Evolutionary conservation across 2,888 invertebrate genomes (phyloP).

Genomic region (Lathronympha strigana): DNA sequence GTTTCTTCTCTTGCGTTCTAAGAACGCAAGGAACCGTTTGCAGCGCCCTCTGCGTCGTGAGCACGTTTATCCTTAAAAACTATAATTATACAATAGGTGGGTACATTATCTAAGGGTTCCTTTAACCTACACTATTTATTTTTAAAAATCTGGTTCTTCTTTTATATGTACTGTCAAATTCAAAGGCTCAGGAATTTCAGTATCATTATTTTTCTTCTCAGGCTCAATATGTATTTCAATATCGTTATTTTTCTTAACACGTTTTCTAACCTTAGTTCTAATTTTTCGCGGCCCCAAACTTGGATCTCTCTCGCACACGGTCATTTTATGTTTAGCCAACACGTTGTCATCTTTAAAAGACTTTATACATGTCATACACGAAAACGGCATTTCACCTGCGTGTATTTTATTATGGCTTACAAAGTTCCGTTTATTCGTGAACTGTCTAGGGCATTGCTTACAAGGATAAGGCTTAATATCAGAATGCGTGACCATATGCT

Average conservation of each 20-base stretch:
- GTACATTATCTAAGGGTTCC: too few species aligned
- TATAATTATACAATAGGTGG: too few species aligned
- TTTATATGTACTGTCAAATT: slow-evolving; percentile 4
- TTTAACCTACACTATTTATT: too few species aligned
- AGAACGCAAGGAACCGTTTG: too few species aligned
- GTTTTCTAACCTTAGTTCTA: background rate
- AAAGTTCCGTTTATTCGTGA: slow-evolving; percentile 12
- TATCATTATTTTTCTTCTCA: background rate
- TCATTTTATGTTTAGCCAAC: background rate
- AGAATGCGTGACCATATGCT: slow-evolving; percentile 7
- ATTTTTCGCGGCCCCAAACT: background rate
- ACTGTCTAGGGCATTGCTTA: slow-evolving; percentile 1
- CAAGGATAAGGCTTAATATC: slow-evolving; percentile 11
- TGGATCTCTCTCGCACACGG: slow-evolving; percentile 8
- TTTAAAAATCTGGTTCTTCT: background rate
- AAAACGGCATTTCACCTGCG: slow-evolving; percentile 7
- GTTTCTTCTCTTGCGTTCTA: too few species aligned
- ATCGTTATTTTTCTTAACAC: background rate
- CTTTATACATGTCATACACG: slow-evolving; percentile 1
- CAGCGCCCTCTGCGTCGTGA: too few species aligned
- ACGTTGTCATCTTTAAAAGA: slow-evolving; percentile 7
- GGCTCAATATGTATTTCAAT: too few species aligned
- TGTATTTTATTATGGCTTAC: slow-evolving; percentile 3
- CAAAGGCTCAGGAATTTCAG: background rate
- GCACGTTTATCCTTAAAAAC: too few species aligned